These are phyloP conservation scores for Eupithecia inturbata DNA, from an alignment of 2,888 invertebrate genomes.

Conservation along the genomic window DNA sequence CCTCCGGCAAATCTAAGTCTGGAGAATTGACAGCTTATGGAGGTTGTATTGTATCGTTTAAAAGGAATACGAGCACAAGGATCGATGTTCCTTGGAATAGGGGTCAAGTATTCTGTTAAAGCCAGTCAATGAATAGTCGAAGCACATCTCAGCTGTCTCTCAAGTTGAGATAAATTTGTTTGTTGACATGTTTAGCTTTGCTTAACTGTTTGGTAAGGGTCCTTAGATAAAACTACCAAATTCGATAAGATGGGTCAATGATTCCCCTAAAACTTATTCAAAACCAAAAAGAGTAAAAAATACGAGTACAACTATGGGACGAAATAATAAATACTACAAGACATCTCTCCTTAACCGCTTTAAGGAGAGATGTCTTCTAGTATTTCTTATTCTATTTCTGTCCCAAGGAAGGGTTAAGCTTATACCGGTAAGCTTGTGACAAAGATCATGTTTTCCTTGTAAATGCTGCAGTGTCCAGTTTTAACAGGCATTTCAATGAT, in stretches of 20 bases:
- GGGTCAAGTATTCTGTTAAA: not conserved
- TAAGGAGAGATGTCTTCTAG: too few species aligned
- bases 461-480: constrained; percentile 9
- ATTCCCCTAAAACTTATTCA: too few species aligned
- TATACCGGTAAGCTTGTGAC: not conserved
- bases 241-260: too few species aligned
- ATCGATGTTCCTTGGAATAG: not conserved
- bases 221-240: not conserved
- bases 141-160: too few species aligned
- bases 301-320: too few species aligned
- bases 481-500: constrained; percentile 28
- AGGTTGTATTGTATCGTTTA: not conserved
- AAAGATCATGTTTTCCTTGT: constrained; percentile 5
- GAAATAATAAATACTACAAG: too few species aligned
- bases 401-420: not conserved
- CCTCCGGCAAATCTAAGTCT: not conserved
- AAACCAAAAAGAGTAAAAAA: too few species aligned
- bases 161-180: too few species aligned
- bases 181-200: too few species aligned
- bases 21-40: not conserved
- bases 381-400: not conserved
- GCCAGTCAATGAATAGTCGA: too few species aligned
- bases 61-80: not conserved
- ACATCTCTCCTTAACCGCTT: too few species aligned
- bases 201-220: not conserved